Base-by-base conservation (phyloP, 2,113 vertebrate species). In the Phalacrocorax carbo region DNA sequence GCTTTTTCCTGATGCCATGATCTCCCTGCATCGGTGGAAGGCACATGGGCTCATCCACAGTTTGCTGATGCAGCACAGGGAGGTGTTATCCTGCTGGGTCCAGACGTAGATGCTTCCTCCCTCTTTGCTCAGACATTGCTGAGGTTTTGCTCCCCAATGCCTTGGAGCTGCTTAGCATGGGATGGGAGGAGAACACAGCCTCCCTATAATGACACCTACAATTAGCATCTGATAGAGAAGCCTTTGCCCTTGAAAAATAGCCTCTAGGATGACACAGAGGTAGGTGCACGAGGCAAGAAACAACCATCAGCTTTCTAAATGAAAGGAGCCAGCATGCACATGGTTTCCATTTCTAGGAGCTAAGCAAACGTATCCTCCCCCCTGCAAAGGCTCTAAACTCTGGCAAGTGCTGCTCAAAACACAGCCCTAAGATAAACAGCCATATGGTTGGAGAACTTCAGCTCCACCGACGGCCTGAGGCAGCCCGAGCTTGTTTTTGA, bases 271-370 rank as follows among this genome's bases (percentile, higher is more conserved):
- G 49, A 9, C 36, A 21, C 7, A 3, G 66, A 57, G 29, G 19
- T 22, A 32, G 34, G 61, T 2, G 3, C 1, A 0, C 25, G 15
- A 27, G 9, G 40, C n/a, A 5, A 12, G 44, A 30, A 62, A 4
- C 1, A 11, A 16, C 54, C 64, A 14, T 0, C 25, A 22, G 7
- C 58, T 46, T 77, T 77, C 48, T 10, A 3, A 48, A 48, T 2
- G 26, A 75, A 46, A 40, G 32, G 18, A 80, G 44, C 1, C 1
- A 1, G 61, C 10, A 0, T 0, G 12, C 38, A 29, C 57, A 4
- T 9, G 3, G 13, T 51, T 83, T 60, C 61, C 48, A 69, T 65
- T 78, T 46, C 66, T 13, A 19, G 52, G 65, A 76, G 17, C 15
- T 38, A 16, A 16, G 20, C 5, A 3, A 72, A 40, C 2, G 0